These are phyloP conservation scores for Mola mola DNA, from an alignment of 2,113 vertebrate genomes.

Conservation along the genomic window DNA sequence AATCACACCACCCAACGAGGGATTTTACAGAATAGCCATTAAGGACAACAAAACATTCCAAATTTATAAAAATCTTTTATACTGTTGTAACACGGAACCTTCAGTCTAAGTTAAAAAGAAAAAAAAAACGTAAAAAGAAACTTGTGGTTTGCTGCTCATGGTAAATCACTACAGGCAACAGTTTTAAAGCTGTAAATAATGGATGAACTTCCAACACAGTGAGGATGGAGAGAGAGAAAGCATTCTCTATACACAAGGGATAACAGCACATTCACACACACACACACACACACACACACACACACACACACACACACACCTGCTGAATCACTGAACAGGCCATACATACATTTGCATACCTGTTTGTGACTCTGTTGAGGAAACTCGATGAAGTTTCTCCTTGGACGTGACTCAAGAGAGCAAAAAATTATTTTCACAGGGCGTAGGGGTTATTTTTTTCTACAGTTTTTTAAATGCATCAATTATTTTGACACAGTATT, in stretches of 20 bases:
- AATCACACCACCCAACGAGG: too few species aligned
- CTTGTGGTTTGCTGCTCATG: neutral
- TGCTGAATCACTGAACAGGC: slow-evolving; percentile 31
- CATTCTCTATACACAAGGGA: slow-evolving; percentile 21
- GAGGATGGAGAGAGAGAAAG: slow-evolving; percentile 6
- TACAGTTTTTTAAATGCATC: too few species aligned
- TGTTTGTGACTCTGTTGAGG: slow-evolving; percentile 22
- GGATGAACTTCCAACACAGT: slow-evolving; percentile 18
- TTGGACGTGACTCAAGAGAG: slow-evolving; percentile 4
- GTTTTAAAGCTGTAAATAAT: slow-evolving; percentile 46
- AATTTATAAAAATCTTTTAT: too few species aligned
- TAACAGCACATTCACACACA: slow-evolving; percentile 7
- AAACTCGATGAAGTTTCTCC: slow-evolving; percentile 18
- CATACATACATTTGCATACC: slow-evolving; percentile 50
- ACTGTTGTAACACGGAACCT: neutral
- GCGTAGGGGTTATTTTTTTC: too few species aligned
- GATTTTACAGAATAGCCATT: too few species aligned
- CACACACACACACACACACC: slow-evolving; percentile 25
- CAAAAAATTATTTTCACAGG: too few species aligned
- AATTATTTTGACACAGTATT: too few species aligned
- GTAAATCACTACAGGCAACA: slow-evolving; percentile 23
- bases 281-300: slow-evolving; percentile 23
- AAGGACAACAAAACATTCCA: too few species aligned
- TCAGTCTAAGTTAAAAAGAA: neutral
- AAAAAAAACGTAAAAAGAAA: neutral